Conservation (phyloP, 2,888 invertebrate genomes). For the Lypha dubia region DNA sequence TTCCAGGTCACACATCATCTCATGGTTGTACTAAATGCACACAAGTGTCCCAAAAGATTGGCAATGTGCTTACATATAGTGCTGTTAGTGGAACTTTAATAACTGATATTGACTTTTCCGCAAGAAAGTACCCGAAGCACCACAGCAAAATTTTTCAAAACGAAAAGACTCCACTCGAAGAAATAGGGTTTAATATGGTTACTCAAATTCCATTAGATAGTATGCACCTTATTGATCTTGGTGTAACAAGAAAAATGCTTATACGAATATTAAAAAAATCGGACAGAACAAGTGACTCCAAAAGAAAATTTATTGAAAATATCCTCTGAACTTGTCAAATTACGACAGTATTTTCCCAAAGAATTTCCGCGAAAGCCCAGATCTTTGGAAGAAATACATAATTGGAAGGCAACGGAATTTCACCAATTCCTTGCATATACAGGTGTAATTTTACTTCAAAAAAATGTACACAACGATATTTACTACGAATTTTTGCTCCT, state of each 20-base stretch:
- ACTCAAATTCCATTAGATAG: neutral
- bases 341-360: constrained; percentile 37
- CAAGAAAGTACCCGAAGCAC: no score
- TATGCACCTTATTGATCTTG: neutral
- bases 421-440: constrained; percentile 67
- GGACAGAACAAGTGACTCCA: no score
- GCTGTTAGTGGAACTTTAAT: no score
- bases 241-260: no score
- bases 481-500: constrained; percentile 48
- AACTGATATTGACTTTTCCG: no score
- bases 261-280: no score
- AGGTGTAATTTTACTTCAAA: constrained; percentile 33
- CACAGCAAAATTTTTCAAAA: neutral
- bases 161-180: constrained; percentile 51
- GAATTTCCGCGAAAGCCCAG: constrained; percentile 63
- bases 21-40: neutral
- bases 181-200: constrained; percentile 19
- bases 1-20: no score
- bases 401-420: constrained; percentile 54
- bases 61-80: neutral
- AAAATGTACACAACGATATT: constrained; percentile 47
- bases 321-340: constrained; percentile 7
- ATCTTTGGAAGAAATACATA: constrained; percentile 52
- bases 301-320: no score
- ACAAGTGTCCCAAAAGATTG: neutral